Base-by-base conservation (phyloP, 2,888 invertebrate genomes). In the Ecliptopera silaceata region DNA sequence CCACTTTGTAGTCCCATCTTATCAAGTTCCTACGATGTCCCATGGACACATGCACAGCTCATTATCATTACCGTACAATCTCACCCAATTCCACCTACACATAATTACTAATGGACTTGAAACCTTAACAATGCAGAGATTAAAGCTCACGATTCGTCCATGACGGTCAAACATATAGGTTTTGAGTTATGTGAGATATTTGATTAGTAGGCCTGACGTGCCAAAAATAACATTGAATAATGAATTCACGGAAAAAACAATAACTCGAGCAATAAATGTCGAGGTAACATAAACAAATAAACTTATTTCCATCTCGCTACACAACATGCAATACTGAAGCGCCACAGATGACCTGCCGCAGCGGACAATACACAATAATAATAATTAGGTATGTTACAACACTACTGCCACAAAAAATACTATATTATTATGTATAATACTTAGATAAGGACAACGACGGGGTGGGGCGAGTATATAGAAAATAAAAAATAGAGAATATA, bases 341-440 rank as follows among this genome's bases (percentile, higher is more conserved):
- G 65, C 80, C 75, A 82, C 77, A 81, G 81, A 75, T 65, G 84
- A 84, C 83, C 84, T 82, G 84, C 79, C 83, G 83, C 78, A 46
- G 69, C 75, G 71, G 72, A 75, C 66, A 45, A 76, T 75, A 82
- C 79, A 79, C 77, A 82, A 87, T 75, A 26, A 26, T 26, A 5
- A 87, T 80, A 86, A 81, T 8, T 78, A 83, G 75, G 77, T 82
- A 83, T 76, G 77, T 82, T 75, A 76, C 80, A 81, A 80, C 74
- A 79, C 86, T 88, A 89, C 86, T 87, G 89, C 89, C 88, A 90
- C 89, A 88, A 84, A 89, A 86, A 88, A 82, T 78, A 76, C 81
- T 78, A 82, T 81, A 81, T 76, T 77, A 79, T 73, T 71, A 76
- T 57, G 66, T 69, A 77, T 79, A 84, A 78, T 83, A 82, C 80